These are phyloP conservation scores for Trichopria drosophilae DNA, from an alignment of 2,888 invertebrate genomes.

Conservation along the genomic window DNA sequence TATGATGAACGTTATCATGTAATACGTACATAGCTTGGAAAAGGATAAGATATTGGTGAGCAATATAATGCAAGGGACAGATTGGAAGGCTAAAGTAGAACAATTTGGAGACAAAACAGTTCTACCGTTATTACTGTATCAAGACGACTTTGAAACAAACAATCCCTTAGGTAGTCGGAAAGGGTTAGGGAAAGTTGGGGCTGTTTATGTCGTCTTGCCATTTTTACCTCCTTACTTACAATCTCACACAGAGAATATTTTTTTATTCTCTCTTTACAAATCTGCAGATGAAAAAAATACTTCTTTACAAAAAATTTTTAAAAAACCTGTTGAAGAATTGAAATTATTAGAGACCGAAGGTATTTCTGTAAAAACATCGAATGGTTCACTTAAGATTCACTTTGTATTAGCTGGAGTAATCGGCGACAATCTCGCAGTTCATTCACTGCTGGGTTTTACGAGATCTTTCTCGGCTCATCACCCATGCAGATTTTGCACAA, in stretches of 20 bases:
- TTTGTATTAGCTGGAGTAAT: slow-evolving; percentile 21
- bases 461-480: slow-evolving; percentile 22
- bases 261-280: slow-evolving; percentile 17
- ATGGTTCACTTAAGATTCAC: too few relatives aligned
- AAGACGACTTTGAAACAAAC: slow-evolving; percentile 25
- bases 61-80: slow-evolving; percentile 26
- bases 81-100: slow-evolving; percentile 26
- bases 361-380: slow-evolving; percentile 13
- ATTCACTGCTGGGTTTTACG: slow-evolving; percentile 23
- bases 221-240: slow-evolving; percentile 21
- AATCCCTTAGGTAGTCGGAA: slow-evolving; percentile 31
- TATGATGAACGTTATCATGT: slow-evolving; percentile 16
- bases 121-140: slow-evolving; percentile 7
- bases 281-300: slow-evolving; percentile 9
- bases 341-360: slow-evolving; percentile 11
- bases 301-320: slow-evolving; percentile 12
- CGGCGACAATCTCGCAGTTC: slow-evolving; percentile 23
- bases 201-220: slow-evolving; percentile 4
- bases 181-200: slow-evolving; percentile 23
- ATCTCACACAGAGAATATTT: slow-evolving; percentile 23
- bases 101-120: too few relatives aligned
- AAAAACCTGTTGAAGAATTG: slow-evolving; percentile 17
- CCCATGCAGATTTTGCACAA: slow-evolving; percentile 25
- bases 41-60: slow-evolving; percentile 9
- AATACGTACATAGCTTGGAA: slow-evolving; percentile 23